Conservation (phyloP, 2,888 invertebrate genomes). For the Thymelicus sylvestris region DNA sequence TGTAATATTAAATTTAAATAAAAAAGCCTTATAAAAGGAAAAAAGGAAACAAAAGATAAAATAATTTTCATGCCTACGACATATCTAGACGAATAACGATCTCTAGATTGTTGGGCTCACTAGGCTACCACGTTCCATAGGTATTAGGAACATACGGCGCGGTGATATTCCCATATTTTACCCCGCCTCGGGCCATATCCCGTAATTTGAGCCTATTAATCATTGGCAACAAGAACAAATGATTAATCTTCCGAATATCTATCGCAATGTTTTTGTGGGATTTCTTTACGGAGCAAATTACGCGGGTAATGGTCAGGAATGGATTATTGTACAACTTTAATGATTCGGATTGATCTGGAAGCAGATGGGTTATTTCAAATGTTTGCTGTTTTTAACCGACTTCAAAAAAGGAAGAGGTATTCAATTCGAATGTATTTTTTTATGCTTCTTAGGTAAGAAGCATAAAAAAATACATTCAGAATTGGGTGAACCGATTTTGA, state of each 20-base stretch:
- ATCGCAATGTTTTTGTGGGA: conserved; percentile 32
- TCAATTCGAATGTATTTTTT: too few species aligned
- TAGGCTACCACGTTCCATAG: not conserved
- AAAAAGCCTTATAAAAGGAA: too few species aligned
- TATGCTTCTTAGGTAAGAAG: too few species aligned
- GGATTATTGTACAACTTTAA: not conserved
- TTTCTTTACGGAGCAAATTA: conserved; percentile 26
- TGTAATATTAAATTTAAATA: too few species aligned
- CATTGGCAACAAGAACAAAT: conserved; percentile 25
- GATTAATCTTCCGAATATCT: conserved; percentile 31
- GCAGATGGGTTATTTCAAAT: not conserved
- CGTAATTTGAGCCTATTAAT: conserved; percentile 30
- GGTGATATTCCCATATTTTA: conserved; percentile 12
- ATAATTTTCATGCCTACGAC: too few species aligned
- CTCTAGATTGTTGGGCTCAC: too few species aligned
- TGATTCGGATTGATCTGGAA: not conserved
- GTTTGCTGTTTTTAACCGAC: too few species aligned
- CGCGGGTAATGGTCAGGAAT: conserved; percentile 16
- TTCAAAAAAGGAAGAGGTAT: too few species aligned
- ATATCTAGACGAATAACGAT: too few species aligned
- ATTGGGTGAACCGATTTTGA: too few species aligned
- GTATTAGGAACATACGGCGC: not conserved
- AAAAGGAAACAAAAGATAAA: too few species aligned
- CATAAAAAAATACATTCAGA: too few species aligned
- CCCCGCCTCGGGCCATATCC: not conserved